These are phyloP conservation scores for Heliconius hermathena DNA, from an alignment of 1,140 invertebrate species.

Conservation along the genomic window DNA sequence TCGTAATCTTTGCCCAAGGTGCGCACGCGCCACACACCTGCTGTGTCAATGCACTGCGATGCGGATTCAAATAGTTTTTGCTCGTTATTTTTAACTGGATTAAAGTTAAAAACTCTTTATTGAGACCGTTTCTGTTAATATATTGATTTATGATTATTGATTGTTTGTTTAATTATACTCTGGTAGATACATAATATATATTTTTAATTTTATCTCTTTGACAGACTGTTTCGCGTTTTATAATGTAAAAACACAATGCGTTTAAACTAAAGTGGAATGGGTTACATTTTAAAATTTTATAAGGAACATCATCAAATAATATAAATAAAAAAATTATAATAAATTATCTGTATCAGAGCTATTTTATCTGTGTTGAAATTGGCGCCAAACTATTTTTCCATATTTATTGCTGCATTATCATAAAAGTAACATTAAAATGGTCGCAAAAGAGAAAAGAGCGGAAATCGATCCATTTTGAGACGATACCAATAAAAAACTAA, in stretches of 20 bases:
- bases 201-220: background rate
- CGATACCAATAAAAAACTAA: slow-evolving; percentile 4
- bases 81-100: slow-evolving; percentile 35
- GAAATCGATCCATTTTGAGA: slow-evolving; percentile 28
- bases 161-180: background rate
- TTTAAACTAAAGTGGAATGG: background rate
- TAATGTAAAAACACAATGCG: too few species aligned
- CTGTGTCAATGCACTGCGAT: slow-evolving; percentile 54
- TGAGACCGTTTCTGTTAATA: slow-evolving; percentile 1
- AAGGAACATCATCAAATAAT: background rate
- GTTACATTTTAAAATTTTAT: background rate
- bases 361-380: slow-evolving; percentile 6
- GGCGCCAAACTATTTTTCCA: slow-evolving; percentile 13
- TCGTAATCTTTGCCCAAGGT: slow-evolving; percentile 49
- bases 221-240: too few species aligned
- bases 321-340: background rate
- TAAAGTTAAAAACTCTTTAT: slow-evolving; percentile 23
- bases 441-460: slow-evolving; percentile 28
- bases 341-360: slow-evolving; percentile 7
- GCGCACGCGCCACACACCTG: slow-evolving; percentile 57
- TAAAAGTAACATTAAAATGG: slow-evolving; percentile 28
- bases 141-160: slow-evolving; percentile 25
- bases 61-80: slow-evolving; percentile 42
- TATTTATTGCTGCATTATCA: slow-evolving; percentile 30
- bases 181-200: background rate